A percentile compares a stretch with the other conserved stretches of the same genome.
These are phyloP conservation scores for Bombus superbus DNA, from an alignment of 1,140 invertebrate species.

Conservation along the genomic window DNA sequence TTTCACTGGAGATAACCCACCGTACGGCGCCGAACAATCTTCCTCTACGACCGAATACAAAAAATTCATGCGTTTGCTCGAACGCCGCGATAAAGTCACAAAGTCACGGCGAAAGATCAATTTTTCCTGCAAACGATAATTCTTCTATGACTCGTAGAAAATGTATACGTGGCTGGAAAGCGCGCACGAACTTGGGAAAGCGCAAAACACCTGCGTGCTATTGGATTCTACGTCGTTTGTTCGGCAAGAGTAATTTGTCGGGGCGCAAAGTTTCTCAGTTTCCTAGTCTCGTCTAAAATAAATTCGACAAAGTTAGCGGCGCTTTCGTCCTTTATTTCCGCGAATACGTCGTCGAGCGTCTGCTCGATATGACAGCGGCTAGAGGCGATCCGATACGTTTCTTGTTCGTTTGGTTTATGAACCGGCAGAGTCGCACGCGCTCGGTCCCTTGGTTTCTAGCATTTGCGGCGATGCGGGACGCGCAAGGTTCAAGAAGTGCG, in stretches of 20 bases:
- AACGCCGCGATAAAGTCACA: background rate
- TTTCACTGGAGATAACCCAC: background rate
- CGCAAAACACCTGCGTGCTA: background rate
- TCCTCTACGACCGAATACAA: background rate
- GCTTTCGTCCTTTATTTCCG: background rate
- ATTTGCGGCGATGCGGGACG: slow-evolving; percentile 47
- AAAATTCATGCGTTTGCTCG: background rate
- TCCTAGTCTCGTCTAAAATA: background rate
- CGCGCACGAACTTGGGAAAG: background rate
- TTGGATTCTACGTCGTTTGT: background rate
- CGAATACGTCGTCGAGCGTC: background rate
- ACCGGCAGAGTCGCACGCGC: background rate
- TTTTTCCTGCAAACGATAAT: slow-evolving; percentile 2
- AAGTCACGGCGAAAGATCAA: background rate
- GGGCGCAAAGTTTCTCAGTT: background rate
- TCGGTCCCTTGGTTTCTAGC: background rate
- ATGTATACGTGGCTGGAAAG: background rate
- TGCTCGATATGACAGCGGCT: background rate
- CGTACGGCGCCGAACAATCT: background rate
- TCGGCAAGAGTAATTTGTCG: background rate
- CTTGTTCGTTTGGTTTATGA: background rate
- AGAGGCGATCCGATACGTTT: background rate
- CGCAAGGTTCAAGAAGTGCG: slow-evolving; percentile 16
- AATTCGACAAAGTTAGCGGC: background rate
- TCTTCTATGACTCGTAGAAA: background rate